Conservation (phyloP, 2,888 invertebrate species). For the Pharmacophagus antenor region DNA sequence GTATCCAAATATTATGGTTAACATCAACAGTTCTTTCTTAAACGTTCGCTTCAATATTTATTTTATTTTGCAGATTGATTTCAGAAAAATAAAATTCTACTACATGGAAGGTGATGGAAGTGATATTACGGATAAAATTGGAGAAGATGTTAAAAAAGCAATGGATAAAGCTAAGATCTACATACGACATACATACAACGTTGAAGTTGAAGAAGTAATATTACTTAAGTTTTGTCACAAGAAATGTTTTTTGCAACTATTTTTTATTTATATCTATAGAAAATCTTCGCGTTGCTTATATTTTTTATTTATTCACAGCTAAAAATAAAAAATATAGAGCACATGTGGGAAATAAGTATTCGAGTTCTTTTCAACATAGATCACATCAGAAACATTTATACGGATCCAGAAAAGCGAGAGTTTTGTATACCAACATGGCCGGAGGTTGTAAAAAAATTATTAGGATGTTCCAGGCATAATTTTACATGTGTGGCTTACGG, state of each 20-base stretch:
- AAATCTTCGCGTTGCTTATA: too few relatives aligned
- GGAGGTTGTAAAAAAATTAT: slow-evolving; percentile 83
- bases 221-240: too few relatives aligned
- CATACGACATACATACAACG: slow-evolving; percentile 76
- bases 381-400: slow-evolving; percentile 83
- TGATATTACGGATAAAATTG: slow-evolving; percentile 81
- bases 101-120: slow-evolving; percentile 90
- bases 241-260: too few relatives aligned
- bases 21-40: not conserved
- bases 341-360: slow-evolving; percentile 82
- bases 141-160: slow-evolving; percentile 80
- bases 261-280: too few relatives aligned
- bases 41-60: not conserved
- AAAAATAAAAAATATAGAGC: slow-evolving; percentile 83
- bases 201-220: slow-evolving; percentile 80
- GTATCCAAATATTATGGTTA: not conserved
- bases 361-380: slow-evolving; percentile 82
- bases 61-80: slow-evolving; percentile 70
- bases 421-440: slow-evolving; percentile 82
- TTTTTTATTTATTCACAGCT: slow-evolving; percentile 58
- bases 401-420: slow-evolving; percentile 82
- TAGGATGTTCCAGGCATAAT: slow-evolving; percentile 84
- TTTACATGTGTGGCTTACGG: slow-evolving; percentile 84
- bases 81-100: slow-evolving; percentile 86
- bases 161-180: slow-evolving; percentile 78